Conservation (phyloP, 1,140 invertebrate genomes). For the Nilaparvata lugens region DNA sequence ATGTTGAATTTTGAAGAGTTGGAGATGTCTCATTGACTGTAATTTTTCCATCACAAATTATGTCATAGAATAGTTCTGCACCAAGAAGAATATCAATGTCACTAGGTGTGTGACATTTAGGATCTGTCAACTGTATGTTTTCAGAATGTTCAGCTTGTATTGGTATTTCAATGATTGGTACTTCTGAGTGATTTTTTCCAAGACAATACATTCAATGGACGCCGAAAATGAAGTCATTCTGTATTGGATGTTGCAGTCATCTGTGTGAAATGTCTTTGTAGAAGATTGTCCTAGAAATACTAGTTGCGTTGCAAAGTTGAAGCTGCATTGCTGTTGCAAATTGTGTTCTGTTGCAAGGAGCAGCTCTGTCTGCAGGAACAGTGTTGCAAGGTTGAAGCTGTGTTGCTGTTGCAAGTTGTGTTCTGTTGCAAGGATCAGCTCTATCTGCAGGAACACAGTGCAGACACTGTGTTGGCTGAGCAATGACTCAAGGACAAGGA, state of each 20-base stretch:
- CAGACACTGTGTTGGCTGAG: too few species aligned
- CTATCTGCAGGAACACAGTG: too few species aligned
- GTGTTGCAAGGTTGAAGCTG: too few species aligned
- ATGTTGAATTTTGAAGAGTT: not conserved
- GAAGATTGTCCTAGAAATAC: not conserved
- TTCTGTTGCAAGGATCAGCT: too few species aligned
- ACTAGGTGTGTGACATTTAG: constrained; percentile 13
- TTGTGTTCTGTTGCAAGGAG: too few species aligned
- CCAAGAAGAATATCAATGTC: constrained; percentile 20
- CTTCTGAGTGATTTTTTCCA: constrained; percentile 14
- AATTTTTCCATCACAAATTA: not conserved
- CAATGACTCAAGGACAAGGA: too few species aligned
- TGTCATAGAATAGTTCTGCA: not conserved
- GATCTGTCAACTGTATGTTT: constrained; percentile 16
- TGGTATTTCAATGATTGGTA: constrained; percentile 16
- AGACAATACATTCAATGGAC: constrained; percentile 16
- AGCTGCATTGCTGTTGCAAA: too few species aligned
- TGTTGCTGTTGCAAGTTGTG: too few species aligned
- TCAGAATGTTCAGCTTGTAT: constrained; percentile 8
- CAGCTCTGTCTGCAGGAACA: too few species aligned
- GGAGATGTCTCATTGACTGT: not conserved
- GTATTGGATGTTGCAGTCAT: not conserved
- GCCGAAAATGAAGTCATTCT: not conserved
- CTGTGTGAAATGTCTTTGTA: not conserved
- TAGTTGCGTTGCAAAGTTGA: too few species aligned